phyloP scores from a whole-genome alignment of 2,113 vertebrate species.

The Platysteira castanea region DNA sequence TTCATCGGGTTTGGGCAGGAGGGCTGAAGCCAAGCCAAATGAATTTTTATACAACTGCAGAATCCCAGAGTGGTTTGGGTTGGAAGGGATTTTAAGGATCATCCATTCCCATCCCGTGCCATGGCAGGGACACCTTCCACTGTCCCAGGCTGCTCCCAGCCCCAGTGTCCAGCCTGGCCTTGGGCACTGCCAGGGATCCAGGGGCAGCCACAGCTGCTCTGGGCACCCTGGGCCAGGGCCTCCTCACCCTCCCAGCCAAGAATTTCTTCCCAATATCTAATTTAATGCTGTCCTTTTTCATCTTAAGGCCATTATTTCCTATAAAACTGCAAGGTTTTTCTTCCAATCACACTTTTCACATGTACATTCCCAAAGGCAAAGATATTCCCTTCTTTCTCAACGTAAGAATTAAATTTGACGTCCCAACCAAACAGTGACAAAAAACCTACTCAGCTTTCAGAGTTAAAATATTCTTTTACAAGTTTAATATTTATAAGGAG shows the following conservation, averaged over 20 bases:
- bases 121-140: background rate
- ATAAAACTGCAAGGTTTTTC: background rate
- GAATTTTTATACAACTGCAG: fast-evolving
- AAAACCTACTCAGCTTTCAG: background rate
- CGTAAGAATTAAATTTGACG: background rate
- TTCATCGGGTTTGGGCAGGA: background rate
- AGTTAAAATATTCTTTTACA: background rate
- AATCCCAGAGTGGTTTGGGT: background rate
- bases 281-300: background rate
- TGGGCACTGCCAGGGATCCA: background rate
- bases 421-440: background rate
- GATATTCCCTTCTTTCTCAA: background rate
- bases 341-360: background rate
- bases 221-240: background rate
- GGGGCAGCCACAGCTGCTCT: too few relatives aligned
- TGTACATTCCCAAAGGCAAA: background rate
- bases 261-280: background rate
- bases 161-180: background rate
- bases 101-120: fast-evolving
- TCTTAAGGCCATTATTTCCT: background rate
- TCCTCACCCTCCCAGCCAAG: fast-evolving
- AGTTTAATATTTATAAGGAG: background rate
- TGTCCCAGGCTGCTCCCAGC: background rate
- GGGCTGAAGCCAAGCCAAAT: background rate
- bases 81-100: background rate